Base-by-base conservation (phyloP, 1,140 invertebrate species). In the Himalopsyche phryganea region DNA sequence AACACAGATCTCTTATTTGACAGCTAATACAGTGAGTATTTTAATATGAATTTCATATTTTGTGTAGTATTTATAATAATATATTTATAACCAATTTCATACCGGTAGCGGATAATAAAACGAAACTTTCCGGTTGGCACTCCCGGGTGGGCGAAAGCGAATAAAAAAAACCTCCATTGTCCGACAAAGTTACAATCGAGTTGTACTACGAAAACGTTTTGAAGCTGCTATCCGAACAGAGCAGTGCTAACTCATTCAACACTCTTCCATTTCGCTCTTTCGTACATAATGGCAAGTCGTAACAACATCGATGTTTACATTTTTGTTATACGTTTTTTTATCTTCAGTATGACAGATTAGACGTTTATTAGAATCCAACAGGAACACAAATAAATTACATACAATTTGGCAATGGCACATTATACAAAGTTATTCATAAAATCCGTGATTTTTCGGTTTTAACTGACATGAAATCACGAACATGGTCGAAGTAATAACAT, bases 131-230 rank as follows among this genome's bases (percentile, higher is more conserved):
- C 20, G 13, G 13, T 41, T 17, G 40, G 36, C 35, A 32, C 10
- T 51, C 19, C 15, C 23, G 23, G 38, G n/a, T 51, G 19, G 49
- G 28, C 46, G 20, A 51, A 23, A 15, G 15, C 40, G 40, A 23
- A 51, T n/a, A 15, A 14, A 17, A 11, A 17, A 19, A 41, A 51
- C 17, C 28, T 41, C 51, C 51, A 54, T 54, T 54, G 51, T 54
- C 32, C 42, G 11, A 36, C 44, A 54, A 54, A 41, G 51, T 50
- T 54, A 52, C 50, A 38, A 23, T 52, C 18, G n/a, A 28, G 51
- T 52, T 17, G 50, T 54, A 54, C 51, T 54, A 54, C 51, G 41
- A 23, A 45, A 6, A 41, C 13, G 35, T 46, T 18, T 17, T 45
- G 42, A 46, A 20, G 41, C 42, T 35, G 42, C 18, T 32, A 54